Conservation (phyloP, 2,113 vertebrate species). For the Guaruba guarouba region DNA sequence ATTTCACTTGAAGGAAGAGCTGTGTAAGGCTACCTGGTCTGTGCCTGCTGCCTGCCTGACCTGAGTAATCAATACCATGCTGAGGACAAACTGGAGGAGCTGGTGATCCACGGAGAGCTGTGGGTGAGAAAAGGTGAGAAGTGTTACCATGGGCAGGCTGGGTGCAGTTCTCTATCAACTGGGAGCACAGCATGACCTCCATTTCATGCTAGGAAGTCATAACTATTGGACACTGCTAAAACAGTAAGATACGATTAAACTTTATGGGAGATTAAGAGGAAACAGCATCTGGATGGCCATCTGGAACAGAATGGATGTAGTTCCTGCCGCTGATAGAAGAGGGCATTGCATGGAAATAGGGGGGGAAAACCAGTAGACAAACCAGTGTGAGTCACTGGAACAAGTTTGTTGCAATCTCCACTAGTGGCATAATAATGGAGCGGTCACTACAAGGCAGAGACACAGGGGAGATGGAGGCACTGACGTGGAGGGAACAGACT, state of each 20-base stretch:
- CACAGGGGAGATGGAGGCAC: accelerated
- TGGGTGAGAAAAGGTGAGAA: not conserved
- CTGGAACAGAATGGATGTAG: not conserved
- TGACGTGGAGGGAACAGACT: not conserved
- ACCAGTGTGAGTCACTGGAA: accelerated
- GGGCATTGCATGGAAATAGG: not conserved
- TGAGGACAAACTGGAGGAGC: not conserved
- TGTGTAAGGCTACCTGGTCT: not conserved
- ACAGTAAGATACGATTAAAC: accelerated
- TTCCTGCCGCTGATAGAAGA: not conserved
- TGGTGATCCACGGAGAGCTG: not conserved
- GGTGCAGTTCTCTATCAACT: no score
- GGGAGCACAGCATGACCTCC: not conserved
- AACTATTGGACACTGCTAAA: not conserved
- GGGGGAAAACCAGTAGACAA: not conserved
- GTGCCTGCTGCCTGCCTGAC: not conserved
- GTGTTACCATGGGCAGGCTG: accelerated
- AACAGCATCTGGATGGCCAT: not conserved
- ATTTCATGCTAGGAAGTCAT: accelerated
- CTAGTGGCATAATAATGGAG: not conserved
- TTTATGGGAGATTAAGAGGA: not conserved
- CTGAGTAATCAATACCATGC: accelerated
- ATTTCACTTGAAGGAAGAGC: not conserved
- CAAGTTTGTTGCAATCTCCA: no score
- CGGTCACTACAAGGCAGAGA: not conserved